phyloP scores from a whole-genome alignment of 2,113 vertebrate genomes.

The Recurvirostra avosetta region DNA sequence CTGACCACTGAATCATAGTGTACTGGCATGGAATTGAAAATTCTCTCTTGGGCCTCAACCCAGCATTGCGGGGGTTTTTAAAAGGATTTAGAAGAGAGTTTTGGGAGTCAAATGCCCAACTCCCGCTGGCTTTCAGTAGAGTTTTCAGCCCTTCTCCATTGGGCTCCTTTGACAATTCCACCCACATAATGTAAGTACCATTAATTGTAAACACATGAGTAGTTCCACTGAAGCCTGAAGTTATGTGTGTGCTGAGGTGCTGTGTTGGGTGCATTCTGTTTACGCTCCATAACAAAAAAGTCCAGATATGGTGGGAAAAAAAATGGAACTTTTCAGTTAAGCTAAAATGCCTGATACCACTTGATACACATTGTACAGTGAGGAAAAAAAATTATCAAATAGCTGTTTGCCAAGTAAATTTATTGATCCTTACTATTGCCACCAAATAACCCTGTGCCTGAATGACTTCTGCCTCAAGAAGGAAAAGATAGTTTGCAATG shows the following conservation, averaged over 20 bases:
- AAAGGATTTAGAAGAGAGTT: not conserved
- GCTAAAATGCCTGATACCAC: not conserved
- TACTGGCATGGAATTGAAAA: not conserved
- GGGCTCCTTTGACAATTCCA: not conserved
- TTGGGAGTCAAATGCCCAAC: not conserved
- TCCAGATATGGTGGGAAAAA: not conserved
- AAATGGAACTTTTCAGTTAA: not conserved
- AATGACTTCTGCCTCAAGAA: too few species aligned
- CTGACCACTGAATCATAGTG: not conserved
- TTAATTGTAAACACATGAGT: not conserved
- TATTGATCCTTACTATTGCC: too few species aligned
- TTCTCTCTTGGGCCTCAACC: not conserved
- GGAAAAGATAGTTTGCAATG: too few species aligned
- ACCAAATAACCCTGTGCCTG: too few species aligned
- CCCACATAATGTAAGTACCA: fast-evolving
- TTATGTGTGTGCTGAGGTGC: not conserved
- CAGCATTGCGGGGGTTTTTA: not conserved
- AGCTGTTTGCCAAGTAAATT: too few species aligned
- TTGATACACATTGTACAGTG: not conserved
- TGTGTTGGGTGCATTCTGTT: not conserved
- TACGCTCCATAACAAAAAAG: not conserved
- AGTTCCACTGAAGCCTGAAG: not conserved
- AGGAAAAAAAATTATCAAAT: too few species aligned
- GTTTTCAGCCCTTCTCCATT: not conserved
- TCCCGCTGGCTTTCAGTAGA: not conserved